phyloP scores from a whole-genome alignment of 2,797 vertebrate genomes.

The Carapus acus region DNA sequence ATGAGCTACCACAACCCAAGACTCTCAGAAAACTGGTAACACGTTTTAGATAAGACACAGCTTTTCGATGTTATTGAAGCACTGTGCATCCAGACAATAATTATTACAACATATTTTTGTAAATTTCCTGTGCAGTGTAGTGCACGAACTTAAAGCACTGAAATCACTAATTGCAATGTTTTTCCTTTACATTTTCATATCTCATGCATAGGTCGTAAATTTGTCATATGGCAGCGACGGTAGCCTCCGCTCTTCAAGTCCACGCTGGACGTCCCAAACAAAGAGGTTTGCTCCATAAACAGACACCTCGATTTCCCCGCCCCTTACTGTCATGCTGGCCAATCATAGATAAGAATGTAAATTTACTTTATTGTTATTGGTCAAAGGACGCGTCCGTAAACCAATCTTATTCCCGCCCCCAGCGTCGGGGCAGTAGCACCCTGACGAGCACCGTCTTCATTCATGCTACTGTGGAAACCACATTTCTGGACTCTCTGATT shows the following conservation, averaged over 20 bases:
- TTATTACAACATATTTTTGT: too few species aligned
- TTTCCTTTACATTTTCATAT: too few species aligned
- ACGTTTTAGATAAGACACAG: too few species aligned
- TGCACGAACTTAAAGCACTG: too few species aligned
- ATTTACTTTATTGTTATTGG: constrained; percentile 52
- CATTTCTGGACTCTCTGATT: constrained; percentile 42
- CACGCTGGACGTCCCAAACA: constrained; percentile 64
- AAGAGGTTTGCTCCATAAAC: constrained; percentile 63
- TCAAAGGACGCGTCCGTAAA: constrained; percentile 34
- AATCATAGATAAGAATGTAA: constrained; percentile 39
- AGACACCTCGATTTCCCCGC: constrained; percentile 41
- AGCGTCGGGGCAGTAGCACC: constrained; percentile 41
- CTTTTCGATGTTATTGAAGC: too few species aligned
- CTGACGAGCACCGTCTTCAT: constrained; percentile 54
- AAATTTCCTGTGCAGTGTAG: too few species aligned
- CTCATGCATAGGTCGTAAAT: neutral
- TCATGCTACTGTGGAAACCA: constrained; percentile 40
- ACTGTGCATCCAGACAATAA: too few species aligned
- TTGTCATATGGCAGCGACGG: neutral
- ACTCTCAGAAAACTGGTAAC: neutral
- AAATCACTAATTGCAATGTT: too few species aligned
- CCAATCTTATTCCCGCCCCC: constrained; percentile 52
- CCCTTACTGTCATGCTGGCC: constrained; percentile 1
- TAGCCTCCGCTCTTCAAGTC: constrained; percentile 2
- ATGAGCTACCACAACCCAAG: neutral